A percentile compares a stretch with the other conserved stretches of the same genome.
phyloP scores from a whole-genome alignment of 2,888 invertebrate genomes.

The Branchellion lobata region DNA sequence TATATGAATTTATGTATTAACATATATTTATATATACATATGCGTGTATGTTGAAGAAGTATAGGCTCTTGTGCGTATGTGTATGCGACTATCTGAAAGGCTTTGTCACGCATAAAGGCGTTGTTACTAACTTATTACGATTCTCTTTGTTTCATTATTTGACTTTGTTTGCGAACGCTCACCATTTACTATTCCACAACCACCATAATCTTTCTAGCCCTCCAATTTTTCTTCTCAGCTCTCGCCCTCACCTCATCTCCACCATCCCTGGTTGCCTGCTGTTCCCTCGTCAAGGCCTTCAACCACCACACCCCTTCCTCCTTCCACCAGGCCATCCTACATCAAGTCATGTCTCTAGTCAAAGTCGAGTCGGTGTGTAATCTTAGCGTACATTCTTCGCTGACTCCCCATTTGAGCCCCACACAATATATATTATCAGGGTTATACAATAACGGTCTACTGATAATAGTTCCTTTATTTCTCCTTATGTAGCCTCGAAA shows the following conservation, averaged over 20 bases:
- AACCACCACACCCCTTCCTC: neutral
- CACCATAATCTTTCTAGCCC: too few species aligned
- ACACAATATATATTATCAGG: too few species aligned
- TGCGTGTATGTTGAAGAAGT: neutral
- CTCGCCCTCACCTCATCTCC: neutral
- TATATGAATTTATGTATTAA: neutral
- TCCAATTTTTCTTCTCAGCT: neutral
- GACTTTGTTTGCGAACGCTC: neutral
- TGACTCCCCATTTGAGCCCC: too few species aligned
- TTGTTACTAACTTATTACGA: neutral
- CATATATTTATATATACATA: neutral
- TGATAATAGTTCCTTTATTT: too few species aligned
- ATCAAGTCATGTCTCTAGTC: neutral
- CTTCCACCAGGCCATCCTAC: neutral
- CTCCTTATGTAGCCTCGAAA: too few species aligned
- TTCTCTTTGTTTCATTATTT: neutral
- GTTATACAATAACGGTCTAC: too few species aligned
- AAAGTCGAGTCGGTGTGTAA: neutral
- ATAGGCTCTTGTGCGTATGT: neutral
- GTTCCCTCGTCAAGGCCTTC: neutral
- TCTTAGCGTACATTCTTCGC: too few species aligned
- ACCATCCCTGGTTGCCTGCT: neutral
- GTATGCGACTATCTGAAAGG: neutral
- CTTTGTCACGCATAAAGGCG: slow-evolving; percentile 17
- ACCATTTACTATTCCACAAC: neutral